Conservation (phyloP, 2,888 invertebrate species). For the Trimorus sp. region DNA sequence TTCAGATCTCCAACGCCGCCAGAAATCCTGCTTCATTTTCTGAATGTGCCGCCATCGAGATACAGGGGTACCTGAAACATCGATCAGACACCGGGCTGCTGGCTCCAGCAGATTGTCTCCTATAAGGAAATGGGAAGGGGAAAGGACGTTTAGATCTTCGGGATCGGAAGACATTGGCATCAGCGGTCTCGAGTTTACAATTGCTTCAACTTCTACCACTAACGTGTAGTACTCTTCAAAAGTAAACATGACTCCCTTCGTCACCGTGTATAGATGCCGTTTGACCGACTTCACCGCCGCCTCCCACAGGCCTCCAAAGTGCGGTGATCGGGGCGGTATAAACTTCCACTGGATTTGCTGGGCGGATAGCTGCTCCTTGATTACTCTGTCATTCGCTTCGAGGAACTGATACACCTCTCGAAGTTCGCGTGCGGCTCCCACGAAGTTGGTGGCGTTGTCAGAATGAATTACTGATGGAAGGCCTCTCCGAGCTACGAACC, state of each 20-base stretch:
- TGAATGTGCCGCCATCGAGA: slow-evolving; percentile 8
- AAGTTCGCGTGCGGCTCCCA: not conserved
- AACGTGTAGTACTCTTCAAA: slow-evolving; percentile 68
- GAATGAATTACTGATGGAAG: not conserved
- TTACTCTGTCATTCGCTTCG: not conserved
- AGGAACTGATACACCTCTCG: slow-evolving; percentile 49
- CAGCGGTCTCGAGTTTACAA: slow-evolving; percentile 63
- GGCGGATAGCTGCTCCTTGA: not conserved
- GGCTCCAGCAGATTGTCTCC: not conserved
- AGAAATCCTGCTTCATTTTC: too few species aligned
- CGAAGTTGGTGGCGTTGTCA: slow-evolving; percentile 13
- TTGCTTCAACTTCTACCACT: slow-evolving; percentile 62
- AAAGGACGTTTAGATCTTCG: slow-evolving; percentile 63
- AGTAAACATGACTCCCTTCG: slow-evolving; percentile 39
- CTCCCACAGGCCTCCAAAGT: slow-evolving; percentile 64
- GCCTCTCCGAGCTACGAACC: slow-evolving; percentile 27
- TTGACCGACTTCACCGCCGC: slow-evolving; percentile 69
- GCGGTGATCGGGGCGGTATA: slow-evolving; percentile 1
- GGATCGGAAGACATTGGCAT: slow-evolving; percentile 33
- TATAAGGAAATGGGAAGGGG: slow-evolving; percentile 72
- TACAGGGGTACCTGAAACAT: not conserved
- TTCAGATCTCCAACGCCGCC: too few species aligned
- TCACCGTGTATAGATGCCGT: slow-evolving; percentile 56
- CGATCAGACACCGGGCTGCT: not conserved
- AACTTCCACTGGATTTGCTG: slow-evolving; percentile 10